phyloP scores from a whole-genome alignment of 2,113 vertebrate species.

The Beaufortia kweichowensis region DNA sequence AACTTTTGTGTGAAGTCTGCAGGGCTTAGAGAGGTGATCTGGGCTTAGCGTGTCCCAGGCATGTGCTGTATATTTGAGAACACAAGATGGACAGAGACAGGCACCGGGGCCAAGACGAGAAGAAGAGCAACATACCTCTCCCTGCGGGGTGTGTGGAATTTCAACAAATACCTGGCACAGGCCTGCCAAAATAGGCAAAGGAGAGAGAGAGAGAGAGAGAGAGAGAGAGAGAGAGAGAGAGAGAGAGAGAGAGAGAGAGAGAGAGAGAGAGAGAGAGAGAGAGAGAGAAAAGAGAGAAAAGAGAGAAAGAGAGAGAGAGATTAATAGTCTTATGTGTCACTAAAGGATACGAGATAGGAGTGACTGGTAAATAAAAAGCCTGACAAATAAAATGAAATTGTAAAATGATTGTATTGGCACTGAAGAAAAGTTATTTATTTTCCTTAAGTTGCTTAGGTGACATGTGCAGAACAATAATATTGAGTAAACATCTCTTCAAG shows the following conservation, averaged over 20 bases:
- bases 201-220: constrained; percentile 36
- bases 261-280: constrained; percentile 11
- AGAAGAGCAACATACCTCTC: constrained; percentile 75
- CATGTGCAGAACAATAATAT: too few relatives aligned
- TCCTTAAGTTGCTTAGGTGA: too few relatives aligned
- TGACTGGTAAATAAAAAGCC: background rate
- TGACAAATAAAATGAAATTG: background rate
- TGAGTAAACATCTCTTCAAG: too few relatives aligned
- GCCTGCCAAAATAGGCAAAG: constrained; percentile 71
- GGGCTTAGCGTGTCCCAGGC: constrained; percentile 59
- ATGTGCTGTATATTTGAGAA: constrained; percentile 64
- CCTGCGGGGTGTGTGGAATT: constrained; percentile 84
- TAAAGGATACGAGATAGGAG: background rate
- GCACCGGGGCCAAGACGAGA: constrained; percentile 63
- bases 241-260: background rate
- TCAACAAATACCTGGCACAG: constrained; percentile 82
- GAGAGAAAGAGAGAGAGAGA: background rate
- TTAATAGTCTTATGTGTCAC: constrained; percentile 19
- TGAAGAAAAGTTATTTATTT: too few relatives aligned
- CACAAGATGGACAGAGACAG: constrained; percentile 67
- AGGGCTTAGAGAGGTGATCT: constrained; percentile 35
- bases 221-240: constrained; percentile 26
- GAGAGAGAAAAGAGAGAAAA: background rate
- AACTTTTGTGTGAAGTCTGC: constrained; percentile 27
- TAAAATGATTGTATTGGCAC: too few relatives aligned